phyloP scores from a whole-genome alignment of 2,797 vertebrate species.

The Apogon hyalosoma region DNA sequence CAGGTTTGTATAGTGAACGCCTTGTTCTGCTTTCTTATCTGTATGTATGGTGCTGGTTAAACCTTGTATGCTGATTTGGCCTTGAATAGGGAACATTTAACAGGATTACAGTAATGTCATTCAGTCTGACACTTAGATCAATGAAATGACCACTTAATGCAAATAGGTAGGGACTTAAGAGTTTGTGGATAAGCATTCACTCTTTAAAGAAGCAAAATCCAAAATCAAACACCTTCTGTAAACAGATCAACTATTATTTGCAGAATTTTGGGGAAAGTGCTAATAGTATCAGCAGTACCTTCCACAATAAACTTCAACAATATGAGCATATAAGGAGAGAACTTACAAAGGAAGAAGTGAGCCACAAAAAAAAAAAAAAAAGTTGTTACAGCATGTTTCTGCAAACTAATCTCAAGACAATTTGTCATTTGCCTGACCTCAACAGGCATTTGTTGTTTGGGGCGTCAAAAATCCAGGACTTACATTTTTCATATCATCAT shows the following conservation, averaged over 20 bases:
- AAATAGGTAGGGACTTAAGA: slow-evolving; percentile 24
- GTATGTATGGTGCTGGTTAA: slow-evolving; percentile 10
- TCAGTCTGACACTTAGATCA: slow-evolving; percentile 27
- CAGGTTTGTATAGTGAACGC: slow-evolving; percentile 3
- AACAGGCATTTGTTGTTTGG: too few relatives aligned
- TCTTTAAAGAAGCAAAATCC: slow-evolving; percentile 29
- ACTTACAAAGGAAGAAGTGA: too few relatives aligned
- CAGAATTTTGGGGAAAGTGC: neutral
- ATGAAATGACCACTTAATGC: slow-evolving; percentile 52
- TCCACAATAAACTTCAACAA: too few relatives aligned
- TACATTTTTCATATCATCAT: too few relatives aligned
- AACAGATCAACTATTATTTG: neutral
- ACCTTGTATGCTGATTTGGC: neutral
- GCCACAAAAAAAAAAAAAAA: too few relatives aligned
- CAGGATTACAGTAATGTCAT: slow-evolving; percentile 37
- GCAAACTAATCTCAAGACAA: too few relatives aligned
- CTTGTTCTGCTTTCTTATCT: slow-evolving; percentile 6
- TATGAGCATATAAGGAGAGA: too few relatives aligned
- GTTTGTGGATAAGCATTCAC: slow-evolving; percentile 1
- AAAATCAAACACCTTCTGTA: neutral
- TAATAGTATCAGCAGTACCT: neutral
- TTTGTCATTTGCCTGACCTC: too few relatives aligned
- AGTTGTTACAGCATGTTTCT: too few relatives aligned
- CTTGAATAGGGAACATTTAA: slow-evolving; percentile 11
- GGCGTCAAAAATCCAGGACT: too few relatives aligned